phyloP scores from a whole-genome alignment of 1,140 invertebrate species.

The Probaryconus sp. region DNA sequence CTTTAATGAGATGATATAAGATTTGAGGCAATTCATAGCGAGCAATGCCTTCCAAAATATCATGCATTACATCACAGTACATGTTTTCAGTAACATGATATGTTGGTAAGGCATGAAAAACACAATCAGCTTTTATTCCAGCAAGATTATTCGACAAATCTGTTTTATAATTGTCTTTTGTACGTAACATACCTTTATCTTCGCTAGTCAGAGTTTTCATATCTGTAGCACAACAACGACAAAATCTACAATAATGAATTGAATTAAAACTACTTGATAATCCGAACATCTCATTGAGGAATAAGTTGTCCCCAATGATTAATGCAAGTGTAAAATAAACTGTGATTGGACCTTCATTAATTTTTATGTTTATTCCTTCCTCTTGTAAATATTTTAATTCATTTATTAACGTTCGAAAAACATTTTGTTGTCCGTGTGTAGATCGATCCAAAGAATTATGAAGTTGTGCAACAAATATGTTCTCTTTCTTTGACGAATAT shows the following conservation, averaged over 20 bases:
- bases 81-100: conserved; percentile 38
- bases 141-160: conserved; percentile 18
- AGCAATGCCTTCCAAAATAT: conserved; percentile 42
- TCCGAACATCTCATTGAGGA: conserved; percentile 34
- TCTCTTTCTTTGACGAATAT: conserved; percentile 53
- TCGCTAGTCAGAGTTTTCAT: conserved; percentile 25
- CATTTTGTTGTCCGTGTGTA: conserved; percentile 1
- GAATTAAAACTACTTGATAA: conserved; percentile 32
- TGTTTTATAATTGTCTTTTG: conserved; percentile 22
- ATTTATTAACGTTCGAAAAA: conserved; percentile 7
- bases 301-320: conserved; percentile 50
- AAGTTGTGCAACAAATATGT: conserved; percentile 65
- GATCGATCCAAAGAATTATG: conserved; percentile 9
- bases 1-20: conserved; percentile 28
- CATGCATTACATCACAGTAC: conserved; percentile 43
- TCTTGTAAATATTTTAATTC: conserved; percentile 8
- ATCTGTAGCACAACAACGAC: conserved; percentile 4
- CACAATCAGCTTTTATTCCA: conserved; percentile 25
- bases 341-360: not conserved
- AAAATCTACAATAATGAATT: conserved; percentile 31
- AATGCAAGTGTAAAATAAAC: conserved; percentile 39
- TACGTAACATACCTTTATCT: conserved; percentile 28
- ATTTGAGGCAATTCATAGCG: conserved; percentile 42
- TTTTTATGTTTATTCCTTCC: conserved; percentile 12
- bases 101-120: conserved; percentile 15